phyloP scores from a whole-genome alignment of 1,140 invertebrate species.

The Leguminivora glycinivorella region DNA sequence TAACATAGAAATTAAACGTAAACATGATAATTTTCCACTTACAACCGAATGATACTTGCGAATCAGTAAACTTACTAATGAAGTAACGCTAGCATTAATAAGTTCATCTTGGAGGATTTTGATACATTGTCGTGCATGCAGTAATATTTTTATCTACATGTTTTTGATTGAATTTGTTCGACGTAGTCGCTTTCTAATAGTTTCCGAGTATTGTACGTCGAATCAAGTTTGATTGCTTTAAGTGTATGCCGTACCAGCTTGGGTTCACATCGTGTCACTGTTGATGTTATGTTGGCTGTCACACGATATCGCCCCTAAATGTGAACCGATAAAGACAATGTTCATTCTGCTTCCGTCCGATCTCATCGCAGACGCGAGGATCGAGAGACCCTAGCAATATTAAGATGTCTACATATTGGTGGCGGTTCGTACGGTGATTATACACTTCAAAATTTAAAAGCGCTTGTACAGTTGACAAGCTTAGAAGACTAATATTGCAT shows the following conservation, averaged over 20 bases:
- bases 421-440: slow-evolving; percentile 52
- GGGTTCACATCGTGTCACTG: slow-evolving; percentile 50
- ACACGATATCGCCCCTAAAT: slow-evolving; percentile 42
- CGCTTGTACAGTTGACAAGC: slow-evolving; percentile 46
- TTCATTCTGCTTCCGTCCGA: slow-evolving; percentile 53
- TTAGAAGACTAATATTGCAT: slow-evolving; percentile 73
- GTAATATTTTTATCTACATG: slow-evolving; percentile 65
- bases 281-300: slow-evolving; percentile 32
- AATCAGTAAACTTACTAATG: slow-evolving; percentile 39
- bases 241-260: slow-evolving; percentile 63
- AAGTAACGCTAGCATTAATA: slow-evolving; percentile 32
- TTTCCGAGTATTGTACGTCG: slow-evolving; percentile 35
- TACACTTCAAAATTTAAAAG: slow-evolving; percentile 36
- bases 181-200: slow-evolving; percentile 23
- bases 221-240: slow-evolving; percentile 60
- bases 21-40: slow-evolving; percentile 26
- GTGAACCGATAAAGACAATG: slow-evolving; percentile 49
- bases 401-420: slow-evolving; percentile 62
- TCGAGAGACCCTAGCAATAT: slow-evolving; percentile 62
- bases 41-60: slow-evolving; percentile 32
- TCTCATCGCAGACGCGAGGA: slow-evolving; percentile 58
- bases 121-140: slow-evolving; percentile 69
- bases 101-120: slow-evolving; percentile 54
- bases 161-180: slow-evolving; percentile 48
- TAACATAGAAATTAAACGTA: slow-evolving; percentile 23